Base-by-base conservation (phyloP, 2,113 vertebrate species). In the Cromileptes altivelis region DNA sequence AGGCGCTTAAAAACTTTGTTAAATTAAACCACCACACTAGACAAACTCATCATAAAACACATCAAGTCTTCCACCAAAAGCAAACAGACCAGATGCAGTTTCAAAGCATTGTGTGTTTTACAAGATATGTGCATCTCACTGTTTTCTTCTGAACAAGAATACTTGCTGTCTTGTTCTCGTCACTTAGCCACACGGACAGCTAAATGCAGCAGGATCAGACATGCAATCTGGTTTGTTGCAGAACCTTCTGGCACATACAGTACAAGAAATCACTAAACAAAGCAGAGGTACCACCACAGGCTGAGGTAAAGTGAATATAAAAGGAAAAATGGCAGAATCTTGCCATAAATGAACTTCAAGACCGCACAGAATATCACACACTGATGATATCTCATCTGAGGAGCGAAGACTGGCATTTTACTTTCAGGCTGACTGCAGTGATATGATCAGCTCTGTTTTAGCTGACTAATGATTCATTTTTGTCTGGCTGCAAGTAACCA, bases 381-480 rank as follows among this genome's bases (percentile, higher is more conserved):
- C 3, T 65, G 61, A 64, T 57, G 25, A 58, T 50, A 42, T 55
- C 58, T 56, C n/a, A 0, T 47, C 21, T 23, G 40, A 80, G 18
- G 33, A 56, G 37, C 30, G 50, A 19, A 49, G 23, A 33, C 3
- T 33, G 45, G n/a, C 52, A 33, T 67, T 84, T 40, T n/a, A 70
- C 67, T 65, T 70, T 30, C 53, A 30, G 27, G 58, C 27, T 50
- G 21, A 19, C 37, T 57, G 56, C 78, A 11, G 17, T 12, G 60
- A 49, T 42, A 10, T 40, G 18, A 71, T 65, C 18, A 21, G 61
- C 57, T 67, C 21, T 61, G 69, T 78, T 74, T 79, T 40, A 47
- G 25, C 47, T 10, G 56, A 61, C 30, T 33, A 57, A 47, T 47
- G 72, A 58, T 53, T 82, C 1, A 55, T 70, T 78, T 37, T 75